Evolutionary conservation across 2,888 invertebrate genomes (phyloP), one percentile per base, ranked within the genome.

Genomic region (Tipula helvola): DNA sequence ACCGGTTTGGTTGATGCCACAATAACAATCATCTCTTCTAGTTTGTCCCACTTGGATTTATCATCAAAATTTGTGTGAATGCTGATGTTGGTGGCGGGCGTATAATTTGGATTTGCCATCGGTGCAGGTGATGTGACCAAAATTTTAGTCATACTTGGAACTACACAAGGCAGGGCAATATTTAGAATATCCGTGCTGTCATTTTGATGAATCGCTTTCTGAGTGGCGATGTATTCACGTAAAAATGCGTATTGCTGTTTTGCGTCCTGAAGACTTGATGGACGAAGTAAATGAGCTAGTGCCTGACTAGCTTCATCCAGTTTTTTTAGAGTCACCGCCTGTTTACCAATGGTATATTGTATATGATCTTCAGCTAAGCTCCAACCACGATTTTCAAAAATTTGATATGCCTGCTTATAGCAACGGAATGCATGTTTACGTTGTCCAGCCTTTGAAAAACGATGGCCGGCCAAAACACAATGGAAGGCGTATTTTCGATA

Each of bases 401-500:
- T 96, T 93, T 97, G 96, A 91, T 96, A 95, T 8, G 98, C 98
- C 91, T 98, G 98, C 88, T 95, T 95, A 90, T 99, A 99, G 89
- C 97, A 97, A 88, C 98, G 93, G 87, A 98, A 93, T 0, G 98
- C 97, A 92, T 99, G 99, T 90, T 96, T 96, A 88, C 96, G 94
- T 91, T 98, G 98, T 0, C 97, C 97, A 13, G 97, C 96, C 91
- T 98, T 98, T 12, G 96, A 97, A 91, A 96, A 99, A 87, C 99
- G 93, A 92, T 99, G 98, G 0, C 99, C 99, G 18, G 99, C 97
- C 36, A 99, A 93, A 28, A 99, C 98, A 93, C 98, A 96, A 90
- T 99, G 98, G 91, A 99, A 98, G 16, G 98, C 97, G 91, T 97
- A 98, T 91, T 99, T 99, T 86, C 98, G 93, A 88, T 96, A 94